Base-by-base conservation (phyloP, 1,140 invertebrate species). In the Cotesia vestalis region DNA sequence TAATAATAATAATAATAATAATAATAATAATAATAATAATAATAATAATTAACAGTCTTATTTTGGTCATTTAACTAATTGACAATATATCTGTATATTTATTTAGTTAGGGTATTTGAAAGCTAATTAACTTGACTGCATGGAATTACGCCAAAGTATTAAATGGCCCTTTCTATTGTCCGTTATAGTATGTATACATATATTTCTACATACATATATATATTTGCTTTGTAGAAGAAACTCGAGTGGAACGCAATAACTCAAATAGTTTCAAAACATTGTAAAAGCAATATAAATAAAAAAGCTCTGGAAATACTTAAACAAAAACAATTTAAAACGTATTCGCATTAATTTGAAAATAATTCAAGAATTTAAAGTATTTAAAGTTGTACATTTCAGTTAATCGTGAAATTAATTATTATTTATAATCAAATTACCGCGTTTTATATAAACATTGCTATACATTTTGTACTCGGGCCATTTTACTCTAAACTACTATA, bases 381-480 rank as follows among this genome's bases (percentile, higher is more conserved):
- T 36, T 40, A 35, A 12, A 14, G 17, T 40, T 64, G 38, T 46
- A 38, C 12, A 36, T 14, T 64, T 46, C 11, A 46, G 40, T 46
- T 46, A 46, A 46, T 46, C 6, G 6, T 46, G 4, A 46, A 46
- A 46, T 46, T 11, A 46, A 9, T 9, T 46, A 2, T 9, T 9
- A 46, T 46, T 46, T 46, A 40, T 9, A 4, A 40, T 9, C 9
- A 40, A 40, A 40, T 27, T 34, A 12, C 6, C 5, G 36, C 9
- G 8, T 17, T 17, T 17, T 17, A 17, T 17, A 55, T 55, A 55
- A 40, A 66, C 52, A 11, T n/a, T 46, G 40, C 38, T 38, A 38
- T 17, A 63, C 40, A 66, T 53, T 66, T 66, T 66, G 63, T 66
- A 66, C 63, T 66, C 46, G 63, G 63, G 63, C 63, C 63, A 52